Evolutionary conservation across 2,888 invertebrate species (phyloP).

Genomic region (Ceraclea dissimilis): DNA sequence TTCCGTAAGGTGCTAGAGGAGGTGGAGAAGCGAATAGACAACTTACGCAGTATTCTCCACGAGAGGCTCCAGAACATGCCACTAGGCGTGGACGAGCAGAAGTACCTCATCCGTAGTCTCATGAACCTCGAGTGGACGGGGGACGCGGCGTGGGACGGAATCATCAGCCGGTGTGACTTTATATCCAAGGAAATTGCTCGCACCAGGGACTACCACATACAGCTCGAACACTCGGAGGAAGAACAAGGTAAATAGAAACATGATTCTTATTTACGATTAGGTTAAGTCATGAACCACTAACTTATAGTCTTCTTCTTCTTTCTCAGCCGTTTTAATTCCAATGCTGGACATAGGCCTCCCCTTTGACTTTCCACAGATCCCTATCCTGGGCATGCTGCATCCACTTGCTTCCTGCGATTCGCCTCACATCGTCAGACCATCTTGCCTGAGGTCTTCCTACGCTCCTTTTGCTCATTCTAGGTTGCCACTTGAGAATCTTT

Average conservation of each 20-base stretch:
- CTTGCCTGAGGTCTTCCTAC: no score
- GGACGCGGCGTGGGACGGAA: slow-evolving; percentile 96
- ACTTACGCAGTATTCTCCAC: slow-evolving; percentile 72
- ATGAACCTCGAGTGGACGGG: slow-evolving; percentile 52
- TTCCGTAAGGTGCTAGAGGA: slow-evolving; percentile 84
- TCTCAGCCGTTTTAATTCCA: no score
- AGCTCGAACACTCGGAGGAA: slow-evolving; percentile 41
- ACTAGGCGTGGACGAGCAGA: slow-evolving; percentile 88
- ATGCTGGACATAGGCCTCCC: no score
- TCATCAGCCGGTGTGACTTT: slow-evolving; percentile 76
- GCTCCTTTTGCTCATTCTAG: no score
- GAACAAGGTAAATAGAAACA: slow-evolving; percentile 40
- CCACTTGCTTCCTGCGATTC: no score
- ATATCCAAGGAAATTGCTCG: slow-evolving; percentile 58
- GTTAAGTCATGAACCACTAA: no score
- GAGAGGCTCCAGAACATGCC: slow-evolving; percentile 85
- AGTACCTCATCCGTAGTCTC: slow-evolving; percentile 67
- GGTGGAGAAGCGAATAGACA: slow-evolving; percentile 81
- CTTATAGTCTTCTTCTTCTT: no score
- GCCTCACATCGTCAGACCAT: no score
- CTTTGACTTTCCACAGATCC: no score
- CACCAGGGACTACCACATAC: slow-evolving; percentile 58
- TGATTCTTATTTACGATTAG: no score
- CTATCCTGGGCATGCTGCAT: no score
- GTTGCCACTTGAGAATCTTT: no score